Evolutionary conservation across 2,113 vertebrate genomes (phyloP).

Genomic region (Atherinomorus stipes): DNA sequence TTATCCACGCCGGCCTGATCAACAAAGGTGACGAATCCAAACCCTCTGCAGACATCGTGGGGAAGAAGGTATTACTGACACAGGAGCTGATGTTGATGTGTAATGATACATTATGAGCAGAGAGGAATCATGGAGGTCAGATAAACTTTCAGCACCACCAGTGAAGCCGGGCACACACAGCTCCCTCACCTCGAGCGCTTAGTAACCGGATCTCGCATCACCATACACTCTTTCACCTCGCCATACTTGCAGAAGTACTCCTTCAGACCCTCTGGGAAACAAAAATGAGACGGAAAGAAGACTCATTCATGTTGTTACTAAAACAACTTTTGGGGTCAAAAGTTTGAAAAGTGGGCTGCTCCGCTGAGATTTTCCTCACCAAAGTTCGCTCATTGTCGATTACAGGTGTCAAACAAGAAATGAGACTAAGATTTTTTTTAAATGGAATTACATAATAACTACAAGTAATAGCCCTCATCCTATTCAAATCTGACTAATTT

Average conservation of each 20-base stretch:
- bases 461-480: neutral
- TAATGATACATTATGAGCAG: slow-evolving; percentile 66
- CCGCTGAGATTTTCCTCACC: slow-evolving; percentile 35
- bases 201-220: slow-evolving; percentile 99
- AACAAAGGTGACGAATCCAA: slow-evolving; percentile 98
- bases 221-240: slow-evolving; percentile 99
- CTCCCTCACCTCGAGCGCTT: slow-evolving; percentile 97
- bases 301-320: neutral
- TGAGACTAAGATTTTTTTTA: neutral
- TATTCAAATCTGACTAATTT: slow-evolving; percentile 7
- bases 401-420: neutral
- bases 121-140: slow-evolving; percentile 78
- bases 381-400: neutral
- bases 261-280: slow-evolving; percentile 93
- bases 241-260: slow-evolving; percentile 99
- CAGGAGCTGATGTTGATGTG: slow-evolving; percentile 60
- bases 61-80: slow-evolving; percentile 54
- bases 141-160: slow-evolving; percentile 73
- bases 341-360: neutral
- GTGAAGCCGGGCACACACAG: slow-evolving; percentile 47
- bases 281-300: slow-evolving; percentile 18
- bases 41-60: slow-evolving; percentile 87
- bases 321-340: neutral
- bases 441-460: neutral
- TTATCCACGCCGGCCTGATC: slow-evolving; percentile 99